Conservation (phyloP, 2,888 invertebrate species). For the Sericinus montela region DNA sequence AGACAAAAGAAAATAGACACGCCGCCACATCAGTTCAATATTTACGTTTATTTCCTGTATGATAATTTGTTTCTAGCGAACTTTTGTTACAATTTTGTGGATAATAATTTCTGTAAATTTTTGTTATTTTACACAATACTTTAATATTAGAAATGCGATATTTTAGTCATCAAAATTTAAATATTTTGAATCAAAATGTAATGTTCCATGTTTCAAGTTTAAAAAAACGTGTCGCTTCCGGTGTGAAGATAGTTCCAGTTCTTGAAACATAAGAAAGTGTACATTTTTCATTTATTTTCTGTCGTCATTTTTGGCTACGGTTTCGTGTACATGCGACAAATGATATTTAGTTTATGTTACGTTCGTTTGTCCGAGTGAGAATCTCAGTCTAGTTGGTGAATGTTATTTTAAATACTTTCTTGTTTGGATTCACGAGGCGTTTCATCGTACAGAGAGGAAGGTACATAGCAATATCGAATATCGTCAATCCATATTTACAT, state of each 20-base stretch:
- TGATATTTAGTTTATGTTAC: slow-evolving; percentile 62
- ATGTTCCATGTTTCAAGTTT: slow-evolving; percentile 49
- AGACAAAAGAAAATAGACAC: too few relatives aligned
- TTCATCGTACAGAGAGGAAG: slow-evolving; percentile 70
- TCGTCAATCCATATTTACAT: slow-evolving; percentile 58
- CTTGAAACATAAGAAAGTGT: slow-evolving; percentile 75
- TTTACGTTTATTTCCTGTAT: slow-evolving; percentile 23
- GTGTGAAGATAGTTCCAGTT: slow-evolving; percentile 64
- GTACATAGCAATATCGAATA: slow-evolving; percentile 57
- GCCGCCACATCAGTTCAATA: too few relatives aligned
- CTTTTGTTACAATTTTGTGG: slow-evolving; percentile 11
- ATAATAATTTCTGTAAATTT: slow-evolving; percentile 9
- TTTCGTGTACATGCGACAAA: slow-evolving; percentile 60
- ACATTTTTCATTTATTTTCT: slow-evolving; percentile 76
- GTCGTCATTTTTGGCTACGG: slow-evolving; percentile 67
- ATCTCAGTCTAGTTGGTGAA: slow-evolving; percentile 44
- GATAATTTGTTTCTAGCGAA: slow-evolving; percentile 15
- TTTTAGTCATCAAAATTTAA: slow-evolving; percentile 41
- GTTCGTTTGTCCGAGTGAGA: slow-evolving; percentile 47
- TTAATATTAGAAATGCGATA: slow-evolving; percentile 58
- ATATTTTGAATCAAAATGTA: slow-evolving; percentile 39
- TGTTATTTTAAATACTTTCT: slow-evolving; percentile 35
- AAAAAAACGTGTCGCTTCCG: slow-evolving; percentile 67
- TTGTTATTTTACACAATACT: slow-evolving; percentile 18
- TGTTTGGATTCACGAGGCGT: slow-evolving; percentile 51